These are phyloP conservation scores for Pandemis heparana DNA, from an alignment of 2,888 invertebrate genomes.

Conservation along the genomic window DNA sequence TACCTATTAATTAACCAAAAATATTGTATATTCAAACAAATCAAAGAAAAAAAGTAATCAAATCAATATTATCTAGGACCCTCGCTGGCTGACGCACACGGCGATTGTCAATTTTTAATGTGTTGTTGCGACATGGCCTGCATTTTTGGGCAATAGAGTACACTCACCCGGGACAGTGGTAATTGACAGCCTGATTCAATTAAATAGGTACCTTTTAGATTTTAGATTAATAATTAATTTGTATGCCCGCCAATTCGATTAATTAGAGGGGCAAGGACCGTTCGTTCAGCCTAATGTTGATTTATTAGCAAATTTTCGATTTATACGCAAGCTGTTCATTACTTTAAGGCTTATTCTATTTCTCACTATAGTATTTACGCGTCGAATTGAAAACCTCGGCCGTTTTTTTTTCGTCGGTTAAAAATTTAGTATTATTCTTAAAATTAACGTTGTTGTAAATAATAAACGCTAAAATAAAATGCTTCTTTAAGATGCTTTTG, in stretches of 20 bases:
- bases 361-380: no score
- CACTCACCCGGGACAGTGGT: conserved; percentile 50
- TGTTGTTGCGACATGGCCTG: conserved; percentile 63
- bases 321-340: background rate
- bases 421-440: no score
- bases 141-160: conserved; percentile 77
- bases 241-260: conserved; percentile 11
- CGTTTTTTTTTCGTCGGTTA: no score
- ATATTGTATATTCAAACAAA: background rate
- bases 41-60: background rate
- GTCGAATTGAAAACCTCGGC: no score
- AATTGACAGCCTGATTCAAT: conserved; percentile 23
- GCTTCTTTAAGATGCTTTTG: background rate
- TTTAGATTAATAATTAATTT: conserved; percentile 9
- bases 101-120: conserved; percentile 70
- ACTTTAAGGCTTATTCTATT: background rate
- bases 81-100: conserved; percentile 54
- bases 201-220: conserved; percentile 34
- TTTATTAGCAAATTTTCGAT: background rate
- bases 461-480: no score
- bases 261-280: conserved; percentile 11
- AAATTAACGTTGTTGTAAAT: no score
- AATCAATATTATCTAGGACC: conserved; percentile 41
- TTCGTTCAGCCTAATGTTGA: background rate
- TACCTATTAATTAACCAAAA: no score